A percentile compares a stretch with the other conserved stretches of the same genome.
Evolutionary conservation across 2,797 vertebrate genomes (phyloP).

Genomic region (Cheirogaleus major): DNA sequence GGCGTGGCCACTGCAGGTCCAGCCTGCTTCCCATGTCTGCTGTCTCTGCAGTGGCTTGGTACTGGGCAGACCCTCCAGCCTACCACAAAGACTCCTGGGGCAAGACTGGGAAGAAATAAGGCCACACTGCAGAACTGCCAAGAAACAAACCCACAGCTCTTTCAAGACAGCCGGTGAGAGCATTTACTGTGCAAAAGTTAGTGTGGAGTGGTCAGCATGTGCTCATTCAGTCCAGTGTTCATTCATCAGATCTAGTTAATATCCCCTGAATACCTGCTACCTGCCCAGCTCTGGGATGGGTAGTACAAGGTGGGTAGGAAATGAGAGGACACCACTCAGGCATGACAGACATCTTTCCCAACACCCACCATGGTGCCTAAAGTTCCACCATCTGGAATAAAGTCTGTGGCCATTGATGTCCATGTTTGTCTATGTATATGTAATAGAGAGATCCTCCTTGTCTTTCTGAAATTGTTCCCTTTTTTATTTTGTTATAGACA

Average conservation of each 20-base stretch:
- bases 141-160: constrained; percentile 29
- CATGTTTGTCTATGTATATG: neutral
- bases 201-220: neutral
- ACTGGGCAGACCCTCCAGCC: neutral
- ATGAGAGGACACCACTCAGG: neutral
- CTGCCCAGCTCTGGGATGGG: neutral
- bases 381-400: neutral
- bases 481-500: neutral
- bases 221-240: neutral
- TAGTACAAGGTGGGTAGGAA: neutral
- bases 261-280: too few species aligned
- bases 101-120: neutral
- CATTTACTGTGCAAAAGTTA: neutral
- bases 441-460: neutral
- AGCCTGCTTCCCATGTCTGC: constrained; percentile 68
- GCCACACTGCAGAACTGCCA: neutral
- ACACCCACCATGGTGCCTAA: neutral
- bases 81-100: neutral
- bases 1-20: neutral
- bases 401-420: neutral
- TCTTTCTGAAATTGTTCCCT: neutral
- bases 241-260: neutral
- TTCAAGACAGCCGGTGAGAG: rapidly evolving
- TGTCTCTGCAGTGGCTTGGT: constrained; percentile 18
- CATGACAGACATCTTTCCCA: neutral